phyloP scores from a whole-genome alignment of 2,797 vertebrate genomes.

The Pseudomugil gertrudae region DNA sequence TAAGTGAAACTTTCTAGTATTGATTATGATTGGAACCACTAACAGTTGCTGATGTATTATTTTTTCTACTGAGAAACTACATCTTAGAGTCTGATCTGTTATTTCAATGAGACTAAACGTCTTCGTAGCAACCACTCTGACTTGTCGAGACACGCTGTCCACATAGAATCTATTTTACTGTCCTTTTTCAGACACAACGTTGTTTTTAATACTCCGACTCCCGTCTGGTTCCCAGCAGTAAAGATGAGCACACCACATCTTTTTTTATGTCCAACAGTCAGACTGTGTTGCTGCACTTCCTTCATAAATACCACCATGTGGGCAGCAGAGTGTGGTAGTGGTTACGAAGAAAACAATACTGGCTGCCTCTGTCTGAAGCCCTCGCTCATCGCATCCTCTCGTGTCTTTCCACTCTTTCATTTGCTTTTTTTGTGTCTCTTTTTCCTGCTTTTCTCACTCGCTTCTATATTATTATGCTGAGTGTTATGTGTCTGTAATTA shows the following conservation, averaged over 20 bases:
- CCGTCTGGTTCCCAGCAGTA: neutral
- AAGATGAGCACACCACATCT: neutral
- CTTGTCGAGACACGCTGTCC: neutral
- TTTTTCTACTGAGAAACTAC: too few relatives aligned
- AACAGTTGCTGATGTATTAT: too few relatives aligned
- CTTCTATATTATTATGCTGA: constrained; percentile 50
- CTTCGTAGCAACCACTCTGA: too few relatives aligned
- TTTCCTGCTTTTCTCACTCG: constrained; percentile 21
- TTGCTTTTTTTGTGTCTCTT: constrained; percentile 25
- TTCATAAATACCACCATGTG: constrained; percentile 27
- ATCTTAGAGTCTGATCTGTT: too few relatives aligned
- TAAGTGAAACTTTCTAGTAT: too few relatives aligned
- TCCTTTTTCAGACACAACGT: neutral
- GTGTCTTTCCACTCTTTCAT: constrained; percentile 25
- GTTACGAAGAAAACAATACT: constrained; percentile 22
- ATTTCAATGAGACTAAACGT: too few relatives aligned
- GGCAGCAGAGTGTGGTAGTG: constrained; percentile 12
- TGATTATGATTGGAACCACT: too few relatives aligned
- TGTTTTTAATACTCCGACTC: neutral
- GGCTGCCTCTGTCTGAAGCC: constrained; percentile 32
- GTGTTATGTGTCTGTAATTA: constrained; percentile 63
- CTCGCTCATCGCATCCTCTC: constrained; percentile 7
- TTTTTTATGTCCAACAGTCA: constrained; percentile 12
- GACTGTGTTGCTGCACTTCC: constrained; percentile 11
- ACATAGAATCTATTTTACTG: neutral